Percentiles rank a stretch among this genome's conserved stretches.
phyloP scores from a whole-genome alignment of 1,140 invertebrate species.

The Akabosia matsudoensis region DNA sequence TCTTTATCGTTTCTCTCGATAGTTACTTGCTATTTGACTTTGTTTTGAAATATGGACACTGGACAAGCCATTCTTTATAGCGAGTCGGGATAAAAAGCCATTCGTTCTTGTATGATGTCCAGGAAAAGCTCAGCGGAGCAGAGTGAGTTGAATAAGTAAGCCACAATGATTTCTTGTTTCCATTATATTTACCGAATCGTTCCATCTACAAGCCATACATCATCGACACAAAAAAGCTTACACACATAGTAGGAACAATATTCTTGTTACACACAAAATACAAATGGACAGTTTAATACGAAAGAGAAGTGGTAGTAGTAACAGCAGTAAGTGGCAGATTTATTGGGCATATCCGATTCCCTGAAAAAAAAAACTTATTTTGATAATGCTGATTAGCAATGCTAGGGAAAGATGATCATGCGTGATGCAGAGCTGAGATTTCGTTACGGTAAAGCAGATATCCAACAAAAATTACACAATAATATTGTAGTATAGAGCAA shows the following conservation, averaged over 20 bases:
- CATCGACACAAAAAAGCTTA: too few species aligned
- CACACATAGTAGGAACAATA: too few species aligned
- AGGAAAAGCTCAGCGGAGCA: too few species aligned
- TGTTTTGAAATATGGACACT: too few species aligned
- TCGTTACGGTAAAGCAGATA: background rate
- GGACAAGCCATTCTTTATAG: too few species aligned
- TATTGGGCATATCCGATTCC: slow-evolving; percentile 20
- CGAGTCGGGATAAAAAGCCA: too few species aligned
- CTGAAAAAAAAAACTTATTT: slow-evolving; percentile 20
- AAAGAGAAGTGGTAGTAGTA: background rate
- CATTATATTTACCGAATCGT: background rate
- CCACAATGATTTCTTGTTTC: background rate
- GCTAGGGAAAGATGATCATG: background rate
- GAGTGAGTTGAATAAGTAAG: too few species aligned
- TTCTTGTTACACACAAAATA: background rate
- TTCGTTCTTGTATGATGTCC: too few species aligned
- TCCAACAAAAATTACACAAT: background rate
- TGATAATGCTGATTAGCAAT: slow-evolving; percentile 20
- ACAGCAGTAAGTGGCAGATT: slow-evolving; percentile 15
- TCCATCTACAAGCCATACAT: background rate
- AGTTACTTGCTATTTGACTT: too few species aligned
- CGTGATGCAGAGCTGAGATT: background rate
- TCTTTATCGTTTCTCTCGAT: too few species aligned
- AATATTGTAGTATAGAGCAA: background rate
- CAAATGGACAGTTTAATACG: background rate